Percentiles rank a stretch among this genome's conserved stretches.
Conservation (phyloP, 2,113 vertebrate species). For the Motacilla alba region DNA sequence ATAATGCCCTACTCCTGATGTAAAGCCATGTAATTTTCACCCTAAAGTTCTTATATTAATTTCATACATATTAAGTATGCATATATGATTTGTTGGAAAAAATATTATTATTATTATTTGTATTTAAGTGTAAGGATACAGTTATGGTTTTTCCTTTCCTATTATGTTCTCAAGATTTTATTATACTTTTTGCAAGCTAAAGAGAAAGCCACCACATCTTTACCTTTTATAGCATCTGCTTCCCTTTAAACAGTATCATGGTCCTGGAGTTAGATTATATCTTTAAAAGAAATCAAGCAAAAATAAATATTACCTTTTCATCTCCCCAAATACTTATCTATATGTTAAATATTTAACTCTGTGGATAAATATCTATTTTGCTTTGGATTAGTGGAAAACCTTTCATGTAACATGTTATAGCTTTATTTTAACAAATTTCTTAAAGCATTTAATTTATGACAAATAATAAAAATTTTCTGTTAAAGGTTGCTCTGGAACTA, state of each 20-base stretch:
- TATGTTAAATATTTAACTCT: neutral
- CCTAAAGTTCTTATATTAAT: neutral
- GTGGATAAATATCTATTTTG: neutral
- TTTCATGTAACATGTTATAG: neutral
- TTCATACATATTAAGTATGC: neutral
- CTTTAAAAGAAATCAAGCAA: neutral
- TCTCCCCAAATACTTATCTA: neutral
- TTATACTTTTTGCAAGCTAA: neutral
- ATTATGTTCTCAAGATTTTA: neutral
- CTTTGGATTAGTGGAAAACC: neutral
- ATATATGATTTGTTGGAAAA: neutral
- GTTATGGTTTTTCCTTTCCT: neutral
- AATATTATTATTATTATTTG: rapidly evolving
- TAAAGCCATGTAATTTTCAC: neutral
- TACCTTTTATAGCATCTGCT: neutral
- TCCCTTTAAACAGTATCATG: neutral
- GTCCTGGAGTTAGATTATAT: neutral
- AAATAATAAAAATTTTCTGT: neutral
- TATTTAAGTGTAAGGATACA: neutral
- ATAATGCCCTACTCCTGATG: neutral
- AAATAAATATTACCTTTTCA: neutral
- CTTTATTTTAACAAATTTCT: neutral
- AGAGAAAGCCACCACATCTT: neutral
- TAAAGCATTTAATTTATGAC: neutral
- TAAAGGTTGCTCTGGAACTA: neutral